phyloP scores from a whole-genome alignment of 2,113 vertebrate genomes.

The Gasterosteus nipponicus region DNA sequence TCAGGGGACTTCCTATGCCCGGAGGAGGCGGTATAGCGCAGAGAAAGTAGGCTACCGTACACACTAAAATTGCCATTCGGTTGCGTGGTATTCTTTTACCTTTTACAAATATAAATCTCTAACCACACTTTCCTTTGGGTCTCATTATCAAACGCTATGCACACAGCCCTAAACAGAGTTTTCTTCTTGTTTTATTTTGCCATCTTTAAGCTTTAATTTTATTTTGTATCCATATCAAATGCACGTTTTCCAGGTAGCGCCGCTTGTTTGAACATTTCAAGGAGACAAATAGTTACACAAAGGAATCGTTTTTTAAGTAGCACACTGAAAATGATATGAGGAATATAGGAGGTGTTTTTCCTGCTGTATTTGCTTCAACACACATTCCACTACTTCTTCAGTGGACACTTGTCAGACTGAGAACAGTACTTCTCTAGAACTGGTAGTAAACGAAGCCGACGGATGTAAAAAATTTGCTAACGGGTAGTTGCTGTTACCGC shows the following conservation, averaged over 20 bases:
- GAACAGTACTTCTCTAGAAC: not conserved
- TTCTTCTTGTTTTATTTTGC: slow-evolving; percentile 28
- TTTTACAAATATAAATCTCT: slow-evolving; percentile 46
- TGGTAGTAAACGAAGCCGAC: slow-evolving; percentile 30
- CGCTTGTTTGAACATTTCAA: slow-evolving; percentile 30
- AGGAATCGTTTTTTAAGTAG: slow-evolving; percentile 27
- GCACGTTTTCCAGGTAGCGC: slow-evolving; percentile 3
- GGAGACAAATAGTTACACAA: slow-evolving; percentile 31
- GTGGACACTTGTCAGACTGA: slow-evolving; percentile 11
- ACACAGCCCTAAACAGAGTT: slow-evolving; percentile 43
- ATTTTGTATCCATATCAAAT: slow-evolving; percentile 47
- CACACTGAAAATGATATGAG: slow-evolving; percentile 3
- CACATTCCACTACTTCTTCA: slow-evolving; percentile 6
- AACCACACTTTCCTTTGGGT: slow-evolving; percentile 61
- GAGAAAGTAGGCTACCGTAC: slow-evolving; percentile 58
- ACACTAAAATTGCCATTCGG: slow-evolving; percentile 38
- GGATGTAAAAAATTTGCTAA: slow-evolving; percentile 36
- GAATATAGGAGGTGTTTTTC: slow-evolving; percentile 16
- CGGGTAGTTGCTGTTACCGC: slow-evolving; percentile 45
- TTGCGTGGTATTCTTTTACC: slow-evolving; percentile 49
- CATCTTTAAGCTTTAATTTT: slow-evolving; percentile 20
- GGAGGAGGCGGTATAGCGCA: slow-evolving; percentile 43
- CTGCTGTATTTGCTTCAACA: not conserved
- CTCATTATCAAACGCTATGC: slow-evolving; percentile 56
- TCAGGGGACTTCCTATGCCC: slow-evolving; percentile 61